Percentiles rank a stretch among this genome's conserved stretches.
Conservation (phyloP, 2,888 invertebrate genomes). For the Drosophila gaucha region DNA sequence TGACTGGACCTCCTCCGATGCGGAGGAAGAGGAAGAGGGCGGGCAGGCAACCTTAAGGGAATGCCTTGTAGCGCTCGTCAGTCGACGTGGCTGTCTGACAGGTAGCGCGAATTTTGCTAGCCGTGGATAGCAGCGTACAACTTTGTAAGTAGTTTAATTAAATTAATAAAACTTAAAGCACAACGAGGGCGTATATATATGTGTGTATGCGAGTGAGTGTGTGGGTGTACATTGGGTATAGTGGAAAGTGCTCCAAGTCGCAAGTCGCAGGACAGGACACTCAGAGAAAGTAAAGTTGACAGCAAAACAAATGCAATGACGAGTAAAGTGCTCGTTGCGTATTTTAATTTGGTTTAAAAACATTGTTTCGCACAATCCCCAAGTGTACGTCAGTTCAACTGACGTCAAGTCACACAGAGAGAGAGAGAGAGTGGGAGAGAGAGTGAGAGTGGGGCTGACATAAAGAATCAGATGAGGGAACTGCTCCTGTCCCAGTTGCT, state of each 20-base stretch:
- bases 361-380: slow-evolving; percentile 80
- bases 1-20: slow-evolving; percentile 43
- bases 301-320: slow-evolving; percentile 73
- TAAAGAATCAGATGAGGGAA: slow-evolving; percentile 49
- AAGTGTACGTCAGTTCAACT: slow-evolving; percentile 71
- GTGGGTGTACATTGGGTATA: slow-evolving; percentile 14
- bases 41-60: neutral
- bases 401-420: slow-evolving; percentile 67
- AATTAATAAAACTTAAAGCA: slow-evolving; percentile 80
- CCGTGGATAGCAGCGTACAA: slow-evolving; percentile 65
- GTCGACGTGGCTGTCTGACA: slow-evolving; percentile 25
- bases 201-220: slow-evolving; percentile 8
- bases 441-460: slow-evolving; percentile 18
- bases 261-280: slow-evolving; percentile 63
- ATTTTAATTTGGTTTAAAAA: slow-evolving; percentile 78
- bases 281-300: slow-evolving; percentile 72
- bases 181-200: slow-evolving; percentile 30
- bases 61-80: slow-evolving; percentile 29
- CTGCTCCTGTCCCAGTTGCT: slow-evolving; percentile 39
- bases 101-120: slow-evolving; percentile 55
- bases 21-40: neutral
- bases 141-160: slow-evolving; percentile 80
- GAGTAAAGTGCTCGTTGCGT: slow-evolving; percentile 79
- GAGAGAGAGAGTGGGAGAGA: neutral
- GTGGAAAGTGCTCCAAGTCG: slow-evolving; percentile 53